A percentile compares a stretch with the other conserved stretches of the same genome.
These are phyloP conservation scores for Loxodonta africana DNA, from an alignment of 2,113 vertebrate genomes.

Conservation along the genomic window DNA sequence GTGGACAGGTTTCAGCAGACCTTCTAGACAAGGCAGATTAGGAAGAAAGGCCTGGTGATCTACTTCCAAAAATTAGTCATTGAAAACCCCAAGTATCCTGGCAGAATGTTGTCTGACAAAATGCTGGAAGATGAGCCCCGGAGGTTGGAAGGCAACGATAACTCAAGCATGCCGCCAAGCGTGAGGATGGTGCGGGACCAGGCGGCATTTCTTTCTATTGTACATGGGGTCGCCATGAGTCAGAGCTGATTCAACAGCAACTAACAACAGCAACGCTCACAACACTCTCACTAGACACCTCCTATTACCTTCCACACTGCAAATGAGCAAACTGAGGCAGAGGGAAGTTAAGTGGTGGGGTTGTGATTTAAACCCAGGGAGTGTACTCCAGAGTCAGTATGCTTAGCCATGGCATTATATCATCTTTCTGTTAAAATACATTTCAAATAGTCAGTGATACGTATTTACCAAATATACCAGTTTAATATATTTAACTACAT, in stretches of 20 bases:
- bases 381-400: not conserved
- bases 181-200: too few relatives aligned
- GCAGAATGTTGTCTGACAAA: not conserved
- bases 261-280: not conserved
- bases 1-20: not conserved
- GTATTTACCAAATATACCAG: not conserved
- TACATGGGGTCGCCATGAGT: too few relatives aligned
- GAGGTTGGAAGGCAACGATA: not conserved
- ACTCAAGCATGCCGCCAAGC: not conserved
- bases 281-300: not conserved
- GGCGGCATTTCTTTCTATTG: too few relatives aligned
- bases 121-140: not conserved
- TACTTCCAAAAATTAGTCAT: not conserved
- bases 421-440: not conserved
- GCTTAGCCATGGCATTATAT: not conserved
- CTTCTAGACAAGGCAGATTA: not conserved
- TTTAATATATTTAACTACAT: not conserved
- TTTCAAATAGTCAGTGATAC: not conserved
- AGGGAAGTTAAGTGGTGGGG: not conserved
- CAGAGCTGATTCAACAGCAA: not conserved
- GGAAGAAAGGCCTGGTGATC: not conserved
- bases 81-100: not conserved
- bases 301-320: accelerated
- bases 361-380: not conserved
- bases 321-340: not conserved